Conservation (phyloP, 2,113 vertebrate species). For the Uropsilus gracilis region DNA sequence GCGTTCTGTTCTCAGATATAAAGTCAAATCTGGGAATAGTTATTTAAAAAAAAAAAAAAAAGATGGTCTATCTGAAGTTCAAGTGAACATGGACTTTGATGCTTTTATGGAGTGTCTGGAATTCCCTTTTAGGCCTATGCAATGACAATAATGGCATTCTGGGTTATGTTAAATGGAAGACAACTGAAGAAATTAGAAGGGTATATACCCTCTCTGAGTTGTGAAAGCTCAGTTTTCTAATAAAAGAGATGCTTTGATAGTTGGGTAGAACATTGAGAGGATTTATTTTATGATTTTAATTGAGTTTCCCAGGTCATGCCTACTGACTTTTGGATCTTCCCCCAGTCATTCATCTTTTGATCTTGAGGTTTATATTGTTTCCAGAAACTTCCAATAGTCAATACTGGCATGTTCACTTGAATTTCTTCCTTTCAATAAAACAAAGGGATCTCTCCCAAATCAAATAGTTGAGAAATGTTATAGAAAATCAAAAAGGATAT, state of each 20-base stretch:
- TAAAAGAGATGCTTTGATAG: slow-evolving; percentile 59
- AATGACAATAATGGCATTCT: slow-evolving; percentile 44
- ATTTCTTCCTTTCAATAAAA: slow-evolving; percentile 47
- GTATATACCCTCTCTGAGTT: slow-evolving; percentile 45
- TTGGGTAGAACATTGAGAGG: slow-evolving; percentile 5
- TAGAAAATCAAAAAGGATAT: neutral
- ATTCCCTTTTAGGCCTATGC: slow-evolving; percentile 67
- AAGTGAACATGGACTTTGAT: slow-evolving; percentile 67
- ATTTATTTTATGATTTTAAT: slow-evolving; percentile 70
- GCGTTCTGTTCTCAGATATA: slow-evolving; percentile 53
- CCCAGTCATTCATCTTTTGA: slow-evolving; percentile 66
- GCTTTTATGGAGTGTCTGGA: slow-evolving; percentile 77
- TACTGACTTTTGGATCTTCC: slow-evolving; percentile 64
- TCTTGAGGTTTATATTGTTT: slow-evolving; percentile 59
- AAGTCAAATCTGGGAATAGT: slow-evolving; percentile 71
- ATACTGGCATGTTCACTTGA: slow-evolving; percentile 33
- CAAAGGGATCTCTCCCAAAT: slow-evolving; percentile 44
- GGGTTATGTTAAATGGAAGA: slow-evolving; percentile 60
- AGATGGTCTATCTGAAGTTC: slow-evolving; percentile 61
- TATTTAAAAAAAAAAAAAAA: neutral
- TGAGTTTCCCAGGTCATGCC: slow-evolving; percentile 57
- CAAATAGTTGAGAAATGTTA: slow-evolving; percentile 38
- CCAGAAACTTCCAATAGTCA: slow-evolving; percentile 59
- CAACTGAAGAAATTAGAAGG: slow-evolving; percentile 43
- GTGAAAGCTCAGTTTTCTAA: slow-evolving; percentile 53